Percentiles rank a stretch among this genome's conserved stretches.
phyloP scores from a whole-genome alignment of 2,888 invertebrate genomes.

The Hirtodrosophila alboralis region DNA sequence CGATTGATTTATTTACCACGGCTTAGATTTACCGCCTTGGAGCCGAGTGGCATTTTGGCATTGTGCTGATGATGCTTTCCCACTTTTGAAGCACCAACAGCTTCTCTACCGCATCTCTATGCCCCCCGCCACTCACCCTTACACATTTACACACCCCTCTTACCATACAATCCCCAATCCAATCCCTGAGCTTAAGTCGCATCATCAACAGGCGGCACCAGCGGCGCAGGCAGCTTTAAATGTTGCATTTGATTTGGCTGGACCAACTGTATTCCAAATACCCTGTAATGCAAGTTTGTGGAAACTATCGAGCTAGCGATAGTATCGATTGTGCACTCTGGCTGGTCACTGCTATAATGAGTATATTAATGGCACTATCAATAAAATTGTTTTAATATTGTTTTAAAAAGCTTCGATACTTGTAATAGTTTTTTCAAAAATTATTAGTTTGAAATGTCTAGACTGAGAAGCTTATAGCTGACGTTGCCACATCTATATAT shows the following conservation, averaged over 20 bases:
- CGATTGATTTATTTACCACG: slow-evolving; percentile 82
- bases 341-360: too few species aligned
- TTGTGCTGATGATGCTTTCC: slow-evolving; percentile 74
- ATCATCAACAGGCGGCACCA: slow-evolving; percentile 59
- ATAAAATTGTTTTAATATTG: too few species aligned
- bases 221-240: slow-evolving; percentile 59
- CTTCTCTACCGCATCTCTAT: slow-evolving; percentile 6
- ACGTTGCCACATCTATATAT: too few species aligned
- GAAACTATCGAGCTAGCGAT: too few species aligned
- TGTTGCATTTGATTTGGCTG: slow-evolving; percentile 74
- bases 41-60: slow-evolving; percentile 73
- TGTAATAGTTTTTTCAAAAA: too few species aligned
- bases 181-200: slow-evolving; percentile 31
- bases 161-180: slow-evolving; percentile 5
- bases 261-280: slow-evolving; percentile 45
- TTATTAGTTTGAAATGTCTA: too few species aligned
- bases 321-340: too few species aligned
- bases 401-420: too few species aligned
- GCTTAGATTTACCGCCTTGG: slow-evolving; percentile 78
- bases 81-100: slow-evolving; percentile 44
- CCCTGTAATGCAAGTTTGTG: too few species aligned
- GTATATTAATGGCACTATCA: too few species aligned
- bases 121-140: slow-evolving; percentile 3
- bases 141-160: too few species aligned
- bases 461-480: too few species aligned